Base-by-base conservation (phyloP, 2,797 vertebrate genomes). In the Natrix natrix region DNA sequence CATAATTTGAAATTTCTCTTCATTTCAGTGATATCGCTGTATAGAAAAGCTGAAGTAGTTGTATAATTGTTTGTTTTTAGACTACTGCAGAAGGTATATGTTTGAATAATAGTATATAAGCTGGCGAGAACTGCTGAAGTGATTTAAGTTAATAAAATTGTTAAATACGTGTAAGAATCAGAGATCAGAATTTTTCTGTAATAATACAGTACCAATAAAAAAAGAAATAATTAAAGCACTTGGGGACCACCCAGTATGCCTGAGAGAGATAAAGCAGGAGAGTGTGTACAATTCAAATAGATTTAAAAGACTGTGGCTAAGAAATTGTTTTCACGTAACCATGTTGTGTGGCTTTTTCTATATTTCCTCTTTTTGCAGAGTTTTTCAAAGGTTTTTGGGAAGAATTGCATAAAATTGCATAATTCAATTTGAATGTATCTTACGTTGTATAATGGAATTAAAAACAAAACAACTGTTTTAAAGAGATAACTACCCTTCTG, bases 141-240 rank as follows among this genome's bases (percentile, higher is more conserved):
- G 57, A 97, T 97, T 96, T 95, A 95, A 96, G 98, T 98, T 99
- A 99, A 99, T 99, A 98, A 99, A 99, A 98, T 98, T 98, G 98
- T 99, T 98, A 98, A 98, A 98, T 98, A 97, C 95, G 86, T 98
- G 97, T 97, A 97, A 98, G 97, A 97, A 97, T 94, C 96, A 97
- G 98, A 98, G 98, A 98, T 98, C 96, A 96, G 97, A 98, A 96
- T 98, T 97, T 98, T 98, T 98, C 97, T 98, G 97, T 97, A 98
- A 98, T 97, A 97, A 98, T 98, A 97, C 98, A 48, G 74, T 48
- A 61, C 57, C 93, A 11, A 98, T 74, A 74, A 96, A 97, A 97
- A 96, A 97, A 98, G 98, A 98, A 98, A 98, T 98, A 98, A 97
- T 97, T 96, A 95, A 97, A 97, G 98, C 98, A 98, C 98, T 98